These are phyloP conservation scores for Corythornis leucogaster DNA, from an alignment of 2,797 vertebrate genomes.

Conservation along the genomic window DNA sequence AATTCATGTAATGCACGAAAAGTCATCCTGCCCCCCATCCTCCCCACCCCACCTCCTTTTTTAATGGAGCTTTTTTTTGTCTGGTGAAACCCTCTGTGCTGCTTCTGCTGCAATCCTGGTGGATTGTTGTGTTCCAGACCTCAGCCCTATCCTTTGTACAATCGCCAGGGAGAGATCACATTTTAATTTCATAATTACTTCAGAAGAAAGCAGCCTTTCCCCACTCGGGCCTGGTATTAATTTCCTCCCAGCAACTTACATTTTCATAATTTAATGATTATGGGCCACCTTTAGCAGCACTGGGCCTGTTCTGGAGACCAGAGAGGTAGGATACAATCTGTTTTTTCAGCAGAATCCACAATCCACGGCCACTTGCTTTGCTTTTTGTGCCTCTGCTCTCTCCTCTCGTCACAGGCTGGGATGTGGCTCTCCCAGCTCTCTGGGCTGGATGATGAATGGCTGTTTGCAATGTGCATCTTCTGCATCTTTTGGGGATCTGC, in stretches of 20 bases:
- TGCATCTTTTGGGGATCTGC: slow-evolving; percentile 75
- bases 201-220: slow-evolving; percentile 72
- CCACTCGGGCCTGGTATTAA: slow-evolving; percentile 68
- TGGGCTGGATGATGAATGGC: slow-evolving; percentile 65
- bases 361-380: not conserved
- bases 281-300: slow-evolving; percentile 43
- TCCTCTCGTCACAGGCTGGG: fast-evolving
- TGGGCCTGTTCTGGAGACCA: not conserved
- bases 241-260: slow-evolving; percentile 72
- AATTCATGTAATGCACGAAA: slow-evolving; percentile 60
- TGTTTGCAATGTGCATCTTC: slow-evolving; percentile 71
- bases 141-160: slow-evolving; percentile 38
- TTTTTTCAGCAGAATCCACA: not conserved
- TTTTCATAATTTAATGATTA: slow-evolving; percentile 76
- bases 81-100: slow-evolving; percentile 8
- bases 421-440: not conserved
- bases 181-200: slow-evolving; percentile 80
- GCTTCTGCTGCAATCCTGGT: not conserved
- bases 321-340: not conserved
- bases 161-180: slow-evolving; percentile 71
- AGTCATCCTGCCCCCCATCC: not conserved
- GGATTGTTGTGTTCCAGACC: slow-evolving; percentile 27
- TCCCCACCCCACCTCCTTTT: not conserved
- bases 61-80: slow-evolving; percentile 38
- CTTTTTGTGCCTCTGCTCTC: not conserved